Evolutionary conservation across 64 coral and sea anemone species (phyloP).

Genomic region (Trachythela sp.): DNA sequence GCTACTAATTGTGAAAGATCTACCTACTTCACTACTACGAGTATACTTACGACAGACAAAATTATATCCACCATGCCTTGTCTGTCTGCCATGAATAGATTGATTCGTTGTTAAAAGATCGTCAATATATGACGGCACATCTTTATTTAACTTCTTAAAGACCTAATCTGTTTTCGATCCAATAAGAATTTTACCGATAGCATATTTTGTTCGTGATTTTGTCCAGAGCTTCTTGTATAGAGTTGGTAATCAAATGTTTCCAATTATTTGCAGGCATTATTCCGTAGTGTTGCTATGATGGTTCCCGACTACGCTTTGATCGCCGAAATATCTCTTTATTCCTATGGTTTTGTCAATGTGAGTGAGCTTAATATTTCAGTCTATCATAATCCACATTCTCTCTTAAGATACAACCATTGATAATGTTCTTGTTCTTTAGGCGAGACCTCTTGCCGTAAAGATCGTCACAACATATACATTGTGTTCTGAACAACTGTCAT

Average conservation of each 20-base stretch:
- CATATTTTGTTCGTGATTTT: background rate
- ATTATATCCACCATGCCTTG: no score
- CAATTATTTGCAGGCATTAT: slow-evolving; percentile 59
- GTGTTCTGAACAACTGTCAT: slow-evolving; percentile 93
- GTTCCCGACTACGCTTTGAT: slow-evolving; percentile 97
- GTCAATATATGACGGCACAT: no score
- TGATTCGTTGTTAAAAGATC: no score
- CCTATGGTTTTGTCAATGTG: slow-evolving; percentile 96
- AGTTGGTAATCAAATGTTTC: background rate
- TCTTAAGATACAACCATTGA: background rate
- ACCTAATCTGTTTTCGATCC: background rate
- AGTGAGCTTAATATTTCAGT: background rate
- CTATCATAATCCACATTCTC: background rate
- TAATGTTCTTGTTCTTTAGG: slow-evolving; percentile 38
- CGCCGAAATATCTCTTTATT: slow-evolving; percentile 95
- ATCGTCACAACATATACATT: slow-evolving; percentile 97
- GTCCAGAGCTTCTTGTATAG: background rate
- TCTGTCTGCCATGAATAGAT: no score
- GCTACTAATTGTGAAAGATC: no score
- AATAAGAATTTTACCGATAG: background rate
- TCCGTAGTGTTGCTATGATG: slow-evolving; percentile 98
- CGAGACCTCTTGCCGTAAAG: slow-evolving; percentile 87
- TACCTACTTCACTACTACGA: no score
- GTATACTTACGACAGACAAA: no score
- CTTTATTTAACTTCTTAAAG: background rate